phyloP scores from a whole-genome alignment of 2,797 vertebrate genomes.

The Nannoperca obscura region DNA sequence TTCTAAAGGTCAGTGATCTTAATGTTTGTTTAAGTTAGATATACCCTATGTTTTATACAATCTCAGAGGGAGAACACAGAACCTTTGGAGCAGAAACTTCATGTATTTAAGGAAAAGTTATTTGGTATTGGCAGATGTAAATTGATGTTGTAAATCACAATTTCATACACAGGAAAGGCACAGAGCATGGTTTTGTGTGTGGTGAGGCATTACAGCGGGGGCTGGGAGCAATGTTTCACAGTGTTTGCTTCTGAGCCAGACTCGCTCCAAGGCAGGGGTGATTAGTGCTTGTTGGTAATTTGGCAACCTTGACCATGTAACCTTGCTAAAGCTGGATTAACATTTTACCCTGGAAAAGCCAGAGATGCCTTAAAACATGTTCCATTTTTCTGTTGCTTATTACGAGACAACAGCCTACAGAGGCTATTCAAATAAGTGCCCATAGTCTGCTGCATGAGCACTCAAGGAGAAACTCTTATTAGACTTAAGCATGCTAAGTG shows the following conservation, averaged over 20 bases:
- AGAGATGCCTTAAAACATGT: constrained; percentile 84
- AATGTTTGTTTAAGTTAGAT: constrained; percentile 65
- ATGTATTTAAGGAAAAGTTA: constrained; percentile 79
- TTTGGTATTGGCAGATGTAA: constrained; percentile 82
- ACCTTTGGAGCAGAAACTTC: constrained; percentile 59
- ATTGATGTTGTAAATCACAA: constrained; percentile 82
- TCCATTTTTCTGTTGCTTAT: constrained; percentile 76
- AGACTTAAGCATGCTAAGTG: constrained; percentile 77
- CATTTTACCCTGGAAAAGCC: constrained; percentile 81
- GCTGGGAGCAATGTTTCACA: constrained; percentile 72
- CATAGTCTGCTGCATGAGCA: constrained; percentile 69
- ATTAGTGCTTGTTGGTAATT: constrained; percentile 84
- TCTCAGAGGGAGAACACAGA: constrained; percentile 38
- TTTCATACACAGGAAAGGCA: constrained; percentile 71
- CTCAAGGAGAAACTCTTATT: constrained; percentile 81
- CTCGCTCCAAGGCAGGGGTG: constrained; percentile 80
- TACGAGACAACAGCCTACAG: constrained; percentile 75
- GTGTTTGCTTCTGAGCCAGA: constrained; percentile 78
- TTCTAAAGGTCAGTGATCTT: constrained; percentile 78
- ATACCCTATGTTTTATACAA: constrained; percentile 47
- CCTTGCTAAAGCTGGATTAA: constrained; percentile 85
- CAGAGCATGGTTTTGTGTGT: constrained; percentile 52
- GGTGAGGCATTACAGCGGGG: constrained; percentile 61
- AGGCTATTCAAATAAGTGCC: constrained; percentile 76
- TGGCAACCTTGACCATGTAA: constrained; percentile 86